Evolutionary conservation across 2,888 invertebrate genomes (phyloP).

Genomic region (Drosophila tripunctata): DNA sequence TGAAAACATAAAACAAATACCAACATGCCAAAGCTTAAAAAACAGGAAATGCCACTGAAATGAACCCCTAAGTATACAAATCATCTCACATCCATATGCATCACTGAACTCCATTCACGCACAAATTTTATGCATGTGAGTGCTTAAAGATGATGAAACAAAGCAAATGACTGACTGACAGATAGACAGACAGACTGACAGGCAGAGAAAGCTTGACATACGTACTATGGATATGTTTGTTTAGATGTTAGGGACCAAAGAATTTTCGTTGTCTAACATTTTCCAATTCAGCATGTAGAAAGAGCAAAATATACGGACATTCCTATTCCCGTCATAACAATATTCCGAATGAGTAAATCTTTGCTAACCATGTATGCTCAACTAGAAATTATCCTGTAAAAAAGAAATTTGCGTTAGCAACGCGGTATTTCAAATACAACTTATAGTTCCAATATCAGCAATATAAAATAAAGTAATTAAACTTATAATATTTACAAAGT

Average conservation of each 20-base stretch:
- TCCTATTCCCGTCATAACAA: slow-evolving; percentile 38
- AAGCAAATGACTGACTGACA: slow-evolving; percentile 44
- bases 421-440: no score
- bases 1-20: not conserved
- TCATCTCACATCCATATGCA: slow-evolving; percentile 41
- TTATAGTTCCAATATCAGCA: no score
- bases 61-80: slow-evolving; percentile 1
- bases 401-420: not conserved
- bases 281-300: slow-evolving; percentile 5
- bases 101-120: slow-evolving; percentile 58
- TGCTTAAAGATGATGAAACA: slow-evolving; percentile 63
- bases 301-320: slow-evolving; percentile 19
- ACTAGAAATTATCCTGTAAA: slow-evolving; percentile 3
- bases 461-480: no score
- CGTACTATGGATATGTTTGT: not conserved
- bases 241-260: slow-evolving; percentile 8
- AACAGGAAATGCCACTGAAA: not conserved
- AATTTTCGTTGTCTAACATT: slow-evolving; percentile 35
- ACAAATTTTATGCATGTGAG: slow-evolving; percentile 52
- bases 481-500: no score
- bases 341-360: not conserved
- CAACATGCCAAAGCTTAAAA: not conserved
- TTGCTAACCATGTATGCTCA: not conserved
- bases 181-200: slow-evolving; percentile 15
- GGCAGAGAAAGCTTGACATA: slow-evolving; percentile 11